Percentiles rank a stretch among this genome's conserved stretches.
These are phyloP conservation scores for Dasyurus viverrinus DNA, from an alignment of 2,113 vertebrate genomes.

Conservation along the genomic window DNA sequence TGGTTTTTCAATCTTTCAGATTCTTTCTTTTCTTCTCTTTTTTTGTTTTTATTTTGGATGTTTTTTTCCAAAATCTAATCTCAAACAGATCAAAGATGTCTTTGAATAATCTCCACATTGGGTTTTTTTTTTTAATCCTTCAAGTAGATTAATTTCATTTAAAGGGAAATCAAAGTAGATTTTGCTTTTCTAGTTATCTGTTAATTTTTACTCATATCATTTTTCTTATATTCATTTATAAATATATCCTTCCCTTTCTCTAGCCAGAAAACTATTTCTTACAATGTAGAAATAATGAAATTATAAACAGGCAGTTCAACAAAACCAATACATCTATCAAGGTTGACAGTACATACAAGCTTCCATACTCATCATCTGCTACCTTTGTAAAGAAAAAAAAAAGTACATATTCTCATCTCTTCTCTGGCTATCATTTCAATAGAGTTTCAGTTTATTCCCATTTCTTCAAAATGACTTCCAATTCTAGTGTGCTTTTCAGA, in stretches of 20 bases:
- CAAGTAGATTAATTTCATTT: constrained; percentile 66
- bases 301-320: background rate
- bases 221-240: background rate
- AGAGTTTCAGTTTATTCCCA: background rate
- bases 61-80: background rate
- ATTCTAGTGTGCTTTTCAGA: background rate
- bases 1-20: constrained; percentile 21
- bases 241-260: background rate
- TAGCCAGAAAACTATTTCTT: background rate
- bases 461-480: background rate
- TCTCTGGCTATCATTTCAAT: background rate
- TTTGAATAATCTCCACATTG: constrained; percentile 69
- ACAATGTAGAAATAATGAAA: background rate
- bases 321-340: background rate
- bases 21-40: background rate
- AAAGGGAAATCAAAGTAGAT: constrained; percentile 63
- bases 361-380: background rate
- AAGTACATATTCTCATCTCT: background rate
- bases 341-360: background rate
- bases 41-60: background rate
- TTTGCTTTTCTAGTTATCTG: constrained; percentile 24
- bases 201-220: background rate
- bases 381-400: background rate
- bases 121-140: constrained; percentile 62
- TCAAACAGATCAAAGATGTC: constrained; percentile 31